Evolutionary conservation across 2,113 vertebrate species (phyloP).

Genomic region (Aptenodytes patagonicus): DNA sequence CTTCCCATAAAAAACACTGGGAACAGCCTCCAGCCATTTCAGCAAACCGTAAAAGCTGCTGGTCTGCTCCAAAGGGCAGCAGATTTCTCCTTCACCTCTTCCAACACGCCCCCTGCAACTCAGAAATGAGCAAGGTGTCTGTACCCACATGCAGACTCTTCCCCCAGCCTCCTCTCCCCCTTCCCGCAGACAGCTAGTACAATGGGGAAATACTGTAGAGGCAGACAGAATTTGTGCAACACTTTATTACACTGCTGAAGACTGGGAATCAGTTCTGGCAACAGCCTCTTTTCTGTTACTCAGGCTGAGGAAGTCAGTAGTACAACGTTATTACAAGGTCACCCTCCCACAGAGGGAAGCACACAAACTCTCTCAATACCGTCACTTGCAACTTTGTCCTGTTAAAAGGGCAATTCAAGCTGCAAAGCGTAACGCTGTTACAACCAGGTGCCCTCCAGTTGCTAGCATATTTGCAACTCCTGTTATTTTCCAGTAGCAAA

Average conservation of each 20-base stretch:
- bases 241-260: conserved; percentile 22
- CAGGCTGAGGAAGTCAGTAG: background rate
- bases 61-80: background rate
- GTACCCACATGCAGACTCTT: background rate
- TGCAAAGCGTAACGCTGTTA: background rate
- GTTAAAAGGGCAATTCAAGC: background rate
- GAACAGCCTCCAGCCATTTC: background rate
- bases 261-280: background rate
- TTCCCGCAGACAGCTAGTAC: background rate
- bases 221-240: background rate
- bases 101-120: background rate
- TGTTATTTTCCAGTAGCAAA: background rate
- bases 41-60: background rate
- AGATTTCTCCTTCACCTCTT: background rate
- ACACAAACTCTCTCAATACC: background rate
- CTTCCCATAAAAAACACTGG: background rate
- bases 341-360: background rate
- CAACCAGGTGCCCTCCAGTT: background rate
- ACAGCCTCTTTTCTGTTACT: background rate
- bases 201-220: background rate
- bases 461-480: background rate
- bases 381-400: background rate
- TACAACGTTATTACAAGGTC: background rate
- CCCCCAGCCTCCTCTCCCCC: background rate
- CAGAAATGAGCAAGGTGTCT: background rate